Percentiles rank a stretch among this genome's conserved stretches.
phyloP scores from a whole-genome alignment of 2,797 vertebrate genomes.

The Acrocephalus scirpaceus region DNA sequence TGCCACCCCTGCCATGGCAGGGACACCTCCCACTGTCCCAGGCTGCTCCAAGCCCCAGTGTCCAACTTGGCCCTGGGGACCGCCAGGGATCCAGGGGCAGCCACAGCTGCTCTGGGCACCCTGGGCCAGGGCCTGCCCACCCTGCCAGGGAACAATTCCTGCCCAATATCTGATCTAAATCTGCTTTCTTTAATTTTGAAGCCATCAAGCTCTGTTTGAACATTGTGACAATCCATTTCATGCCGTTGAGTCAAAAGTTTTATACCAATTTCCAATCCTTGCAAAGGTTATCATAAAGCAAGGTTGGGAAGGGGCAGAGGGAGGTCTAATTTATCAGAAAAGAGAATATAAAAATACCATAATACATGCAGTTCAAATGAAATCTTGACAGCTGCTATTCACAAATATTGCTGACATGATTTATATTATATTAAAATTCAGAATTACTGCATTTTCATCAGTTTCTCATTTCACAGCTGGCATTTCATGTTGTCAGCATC shows the following conservation, averaged over 20 bases:
- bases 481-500: slow-evolving; percentile 85
- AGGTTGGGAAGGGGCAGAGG: not conserved
- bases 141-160: not conserved
- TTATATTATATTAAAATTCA: slow-evolving; percentile 83
- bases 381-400: slow-evolving; percentile 81
- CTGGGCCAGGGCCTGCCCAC: not conserved
- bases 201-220: slow-evolving; percentile 21
- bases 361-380: slow-evolving; percentile 72
- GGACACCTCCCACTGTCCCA: not conserved
- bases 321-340: slow-evolving; percentile 67
- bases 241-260: slow-evolving; percentile 27
- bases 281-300: slow-evolving; percentile 10
- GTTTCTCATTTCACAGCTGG: slow-evolving; percentile 83
- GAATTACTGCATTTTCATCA: slow-evolving; percentile 80
- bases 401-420: slow-evolving; percentile 80
- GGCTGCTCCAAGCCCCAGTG: not conserved
- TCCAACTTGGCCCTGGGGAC: not conserved
- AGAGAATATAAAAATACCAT: slow-evolving; percentile 75
- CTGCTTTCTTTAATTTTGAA: not conserved
- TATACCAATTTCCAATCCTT: slow-evolving; percentile 26
- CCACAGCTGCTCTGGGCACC: not conserved
- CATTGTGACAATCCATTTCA: slow-evolving; percentile 17
- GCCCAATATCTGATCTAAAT: fast-evolving
- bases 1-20: not conserved
- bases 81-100: not conserved